Percentiles rank a stretch among this genome's conserved stretches.
phyloP scores from a whole-genome alignment of 1,140 invertebrate species.

The Solenopsis invicta region DNA sequence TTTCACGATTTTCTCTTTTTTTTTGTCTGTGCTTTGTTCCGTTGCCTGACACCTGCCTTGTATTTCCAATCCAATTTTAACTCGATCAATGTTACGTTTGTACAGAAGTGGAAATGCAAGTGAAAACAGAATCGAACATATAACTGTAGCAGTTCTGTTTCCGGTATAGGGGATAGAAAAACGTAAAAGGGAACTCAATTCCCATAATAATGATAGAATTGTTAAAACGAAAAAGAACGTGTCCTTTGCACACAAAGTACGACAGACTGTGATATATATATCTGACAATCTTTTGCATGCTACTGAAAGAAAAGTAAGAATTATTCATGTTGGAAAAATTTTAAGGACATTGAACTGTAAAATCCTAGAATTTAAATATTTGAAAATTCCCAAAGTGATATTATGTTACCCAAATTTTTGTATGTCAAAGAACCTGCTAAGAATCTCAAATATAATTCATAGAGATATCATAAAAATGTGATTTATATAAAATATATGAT shows the following conservation, averaged over 20 bases:
- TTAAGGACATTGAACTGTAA: background rate
- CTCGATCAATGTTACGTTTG: slow-evolving; percentile 46
- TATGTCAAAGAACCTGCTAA: background rate
- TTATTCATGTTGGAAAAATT: slow-evolving; percentile 10
- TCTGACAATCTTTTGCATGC: background rate
- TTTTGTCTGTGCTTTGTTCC: slow-evolving; percentile 2
- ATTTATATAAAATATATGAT: slow-evolving; percentile 4
- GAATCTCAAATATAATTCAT: background rate
- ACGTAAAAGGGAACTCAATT: background rate
- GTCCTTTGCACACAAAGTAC: slow-evolving; percentile 10
- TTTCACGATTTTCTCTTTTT: slow-evolving; percentile 22
- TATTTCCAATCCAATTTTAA: slow-evolving; percentile 40
- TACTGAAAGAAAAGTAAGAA: background rate
- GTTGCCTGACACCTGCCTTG: slow-evolving; percentile 25
- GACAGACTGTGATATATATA: background rate
- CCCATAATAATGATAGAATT: slow-evolving; percentile 3
- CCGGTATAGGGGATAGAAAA: slow-evolving; percentile 4
- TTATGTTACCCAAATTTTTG: background rate
- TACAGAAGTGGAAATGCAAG: slow-evolving; percentile 2
- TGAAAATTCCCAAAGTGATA: background rate
- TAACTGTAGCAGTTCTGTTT: background rate
- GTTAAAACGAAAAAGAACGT: slow-evolving; percentile 1
- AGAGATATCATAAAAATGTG: background rate
- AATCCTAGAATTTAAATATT: background rate
- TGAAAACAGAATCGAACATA: slow-evolving; percentile 32